Evolutionary conservation across 1,140 invertebrate genomes (phyloP).

Genomic region (Leptinotarsa lineolata): DNA sequence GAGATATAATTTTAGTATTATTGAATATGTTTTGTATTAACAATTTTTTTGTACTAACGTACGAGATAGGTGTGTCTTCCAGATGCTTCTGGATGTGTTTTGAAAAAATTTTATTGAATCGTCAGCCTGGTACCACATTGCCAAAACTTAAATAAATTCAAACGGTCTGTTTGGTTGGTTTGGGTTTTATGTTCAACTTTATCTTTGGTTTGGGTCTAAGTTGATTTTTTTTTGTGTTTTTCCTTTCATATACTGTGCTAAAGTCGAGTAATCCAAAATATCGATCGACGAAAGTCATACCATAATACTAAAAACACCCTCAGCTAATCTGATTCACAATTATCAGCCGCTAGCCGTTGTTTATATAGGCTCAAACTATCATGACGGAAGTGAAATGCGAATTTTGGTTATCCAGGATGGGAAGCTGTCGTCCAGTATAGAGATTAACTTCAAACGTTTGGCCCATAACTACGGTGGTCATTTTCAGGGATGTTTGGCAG

Average conservation of each 20-base stretch:
- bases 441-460: too few relatives aligned
- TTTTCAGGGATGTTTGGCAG: too few relatives aligned
- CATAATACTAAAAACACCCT: too few relatives aligned
- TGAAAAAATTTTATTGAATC: constrained; percentile 25
- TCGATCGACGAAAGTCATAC: too few relatives aligned
- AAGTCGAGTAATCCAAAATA: too few relatives aligned
- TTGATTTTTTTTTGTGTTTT: constrained; percentile 34
- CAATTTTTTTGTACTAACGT: constrained; percentile 25
- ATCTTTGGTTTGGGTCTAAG: constrained; percentile 13
- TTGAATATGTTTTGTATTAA: constrained; percentile 15
- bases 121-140: constrained; percentile 48
- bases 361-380: too few relatives aligned
- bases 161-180: constrained; percentile 9
- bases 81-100: constrained; percentile 7
- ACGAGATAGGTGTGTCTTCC: constrained; percentile 16
- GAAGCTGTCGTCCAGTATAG: too few relatives aligned
- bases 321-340: too few relatives aligned
- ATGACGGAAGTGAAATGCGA: too few relatives aligned
- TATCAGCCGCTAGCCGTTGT: too few relatives aligned
- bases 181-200: constrained; percentile 3
- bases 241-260: background rate
- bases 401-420: too few relatives aligned
- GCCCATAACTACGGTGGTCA: too few relatives aligned
- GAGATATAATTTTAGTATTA: constrained; percentile 8
- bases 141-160: constrained; percentile 18